A percentile compares a stretch with the other conserved stretches of the same genome.
phyloP scores from a whole-genome alignment of 2,797 vertebrate genomes.

The Scyliorhinus canicula region DNA sequence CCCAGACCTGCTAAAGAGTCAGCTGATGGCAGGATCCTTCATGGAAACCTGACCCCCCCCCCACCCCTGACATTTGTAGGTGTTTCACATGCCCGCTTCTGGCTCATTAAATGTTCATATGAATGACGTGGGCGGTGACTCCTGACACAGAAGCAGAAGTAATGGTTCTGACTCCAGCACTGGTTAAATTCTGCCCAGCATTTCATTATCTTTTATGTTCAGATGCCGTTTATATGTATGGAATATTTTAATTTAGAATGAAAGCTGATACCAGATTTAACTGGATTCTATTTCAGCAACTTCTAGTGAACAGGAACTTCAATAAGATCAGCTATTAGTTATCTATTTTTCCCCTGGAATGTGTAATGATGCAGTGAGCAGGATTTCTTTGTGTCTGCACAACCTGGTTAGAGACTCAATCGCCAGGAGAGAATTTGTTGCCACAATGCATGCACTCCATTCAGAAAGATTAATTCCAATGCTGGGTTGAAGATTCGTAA shows the following conservation, averaged over 20 bases:
- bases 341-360: neutral
- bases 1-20: neutral
- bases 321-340: neutral
- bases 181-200: neutral
- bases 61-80: neutral
- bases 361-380: neutral
- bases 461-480: neutral
- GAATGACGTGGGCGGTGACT: neutral
- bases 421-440: neutral
- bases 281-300: neutral
- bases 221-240: neutral
- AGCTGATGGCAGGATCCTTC: no score
- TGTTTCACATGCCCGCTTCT: neutral
- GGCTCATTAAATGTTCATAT: no score
- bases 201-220: neutral
- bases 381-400: neutral
- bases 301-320: neutral
- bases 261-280: neutral
- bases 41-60: neutral
- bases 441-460: neutral
- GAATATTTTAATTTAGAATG: neutral
- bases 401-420: neutral
- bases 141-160: neutral
- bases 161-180: neutral
- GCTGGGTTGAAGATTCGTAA: neutral